A percentile compares a stretch with the other conserved stretches of the same genome.
These are phyloP conservation scores for Rhinogobio ventralis DNA, from an alignment of 2,797 vertebrate genomes.

Conservation along the genomic window DNA sequence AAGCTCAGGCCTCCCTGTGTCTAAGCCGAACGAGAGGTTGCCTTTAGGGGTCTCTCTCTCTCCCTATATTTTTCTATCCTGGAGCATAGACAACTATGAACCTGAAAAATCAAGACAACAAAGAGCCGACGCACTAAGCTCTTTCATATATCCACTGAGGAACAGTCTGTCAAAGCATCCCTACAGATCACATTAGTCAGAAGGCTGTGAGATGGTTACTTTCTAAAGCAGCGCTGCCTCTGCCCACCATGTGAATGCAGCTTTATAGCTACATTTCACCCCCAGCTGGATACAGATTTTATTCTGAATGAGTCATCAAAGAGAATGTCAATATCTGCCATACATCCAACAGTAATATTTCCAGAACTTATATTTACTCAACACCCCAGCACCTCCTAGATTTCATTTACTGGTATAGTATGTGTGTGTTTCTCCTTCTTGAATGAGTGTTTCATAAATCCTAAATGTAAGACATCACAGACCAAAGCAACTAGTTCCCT, in stretches of 20 bases:
- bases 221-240: conserved; percentile 32
- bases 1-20: conserved; percentile 34
- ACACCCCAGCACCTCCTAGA: not conserved
- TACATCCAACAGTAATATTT: conserved; percentile 30
- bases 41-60: conserved; percentile 24
- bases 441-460: not conserved
- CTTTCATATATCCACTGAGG: conserved; percentile 44
- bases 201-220: conserved; percentile 46
- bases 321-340: conserved; percentile 41
- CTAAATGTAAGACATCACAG: not conserved
- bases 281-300: conserved; percentile 35
- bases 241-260: conserved; percentile 47
- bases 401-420: not conserved
- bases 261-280: conserved; percentile 27
- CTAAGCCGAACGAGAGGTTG: not conserved
- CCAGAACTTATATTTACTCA: conserved; percentile 36
- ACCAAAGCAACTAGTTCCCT: conserved; percentile 7
- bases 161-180: conserved; percentile 48
- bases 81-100: conserved; percentile 18
- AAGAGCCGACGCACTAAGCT: conserved; percentile 32
- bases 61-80: not conserved
- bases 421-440: not conserved
- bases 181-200: conserved; percentile 51
- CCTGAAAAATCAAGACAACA: conserved; percentile 33
- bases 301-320: conserved; percentile 55